phyloP scores from a whole-genome alignment of 2,888 invertebrate genomes.

The Cenopis cana region DNA sequence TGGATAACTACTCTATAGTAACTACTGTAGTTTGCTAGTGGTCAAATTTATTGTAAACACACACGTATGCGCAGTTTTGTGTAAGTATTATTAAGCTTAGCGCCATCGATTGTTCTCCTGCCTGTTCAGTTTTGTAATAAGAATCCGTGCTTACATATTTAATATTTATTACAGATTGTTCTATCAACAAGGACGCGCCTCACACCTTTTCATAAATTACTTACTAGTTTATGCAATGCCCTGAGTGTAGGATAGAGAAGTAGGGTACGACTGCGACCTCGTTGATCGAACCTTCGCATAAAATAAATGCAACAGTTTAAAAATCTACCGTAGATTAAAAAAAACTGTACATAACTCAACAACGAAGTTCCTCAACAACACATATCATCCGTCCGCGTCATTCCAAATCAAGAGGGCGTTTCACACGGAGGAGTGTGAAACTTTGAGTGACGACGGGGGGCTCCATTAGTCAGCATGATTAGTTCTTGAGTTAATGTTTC shows the following conservation, averaged over 20 bases:
- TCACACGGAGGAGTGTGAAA: constrained; percentile 73
- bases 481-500: constrained; percentile 83
- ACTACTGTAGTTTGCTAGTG: neutral
- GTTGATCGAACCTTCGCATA: neutral
- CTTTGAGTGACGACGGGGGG: constrained; percentile 84
- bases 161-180: too few species aligned
- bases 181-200: neutral
- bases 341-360: neutral
- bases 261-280: too few species aligned
- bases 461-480: constrained; percentile 84
- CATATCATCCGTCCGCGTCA: constrained; percentile 70
- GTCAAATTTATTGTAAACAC: neutral
- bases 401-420: constrained; percentile 61
- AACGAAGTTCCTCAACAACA: constrained; percentile 33
- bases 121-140: neutral
- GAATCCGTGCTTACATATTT: neutral
- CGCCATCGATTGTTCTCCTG: neutral
- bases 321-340: neutral
- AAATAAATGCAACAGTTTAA: neutral
- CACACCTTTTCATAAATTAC: neutral
- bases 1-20: neutral
- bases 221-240: neutral
- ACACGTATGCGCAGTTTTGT: neutral
- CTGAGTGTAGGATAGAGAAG: too few species aligned
- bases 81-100: neutral